A percentile compares a stretch with the other conserved stretches of the same genome.
These are phyloP conservation scores for Chiloscyllium plagiosum DNA, from an alignment of 2,113 vertebrate species.

Conservation along the genomic window DNA sequence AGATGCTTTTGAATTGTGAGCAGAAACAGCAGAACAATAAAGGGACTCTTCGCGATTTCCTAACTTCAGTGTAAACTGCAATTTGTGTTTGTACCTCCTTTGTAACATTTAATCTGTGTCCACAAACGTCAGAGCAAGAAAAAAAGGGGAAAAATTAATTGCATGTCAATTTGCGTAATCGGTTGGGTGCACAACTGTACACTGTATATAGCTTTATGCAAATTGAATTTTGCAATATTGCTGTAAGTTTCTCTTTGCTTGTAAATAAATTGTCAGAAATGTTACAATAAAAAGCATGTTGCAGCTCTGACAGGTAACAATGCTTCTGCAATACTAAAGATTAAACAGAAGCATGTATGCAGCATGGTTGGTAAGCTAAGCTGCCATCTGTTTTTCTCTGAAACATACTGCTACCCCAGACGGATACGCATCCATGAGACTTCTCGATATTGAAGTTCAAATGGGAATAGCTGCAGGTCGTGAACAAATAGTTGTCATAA, in stretches of 20 bases:
- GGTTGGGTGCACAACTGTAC: not conserved
- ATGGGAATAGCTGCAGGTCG: not conserved
- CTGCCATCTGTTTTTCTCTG: constrained; percentile 18
- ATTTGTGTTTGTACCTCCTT: not conserved
- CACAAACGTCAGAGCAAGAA: not conserved
- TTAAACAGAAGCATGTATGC: not conserved
- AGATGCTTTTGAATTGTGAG: constrained; percentile 72
- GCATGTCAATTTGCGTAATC: not conserved
- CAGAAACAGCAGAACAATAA: constrained; percentile 63
- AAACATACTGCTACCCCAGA: not conserved
- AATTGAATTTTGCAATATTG: constrained; percentile 11
- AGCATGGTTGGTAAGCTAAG: not conserved
- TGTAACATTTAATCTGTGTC: not conserved
- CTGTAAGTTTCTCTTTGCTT: not conserved
- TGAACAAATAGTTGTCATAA: not conserved
- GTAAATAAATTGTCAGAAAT: not conserved
- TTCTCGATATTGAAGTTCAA: not conserved
- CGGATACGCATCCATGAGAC: not conserved
- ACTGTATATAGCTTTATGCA: not conserved
- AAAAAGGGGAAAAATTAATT: no score
- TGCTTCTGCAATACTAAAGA: not conserved
- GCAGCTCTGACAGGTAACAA: not conserved
- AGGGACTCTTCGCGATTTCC: constrained; percentile 75
- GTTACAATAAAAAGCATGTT: constrained; percentile 10
- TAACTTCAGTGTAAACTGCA: constrained; percentile 68